A percentile compares a stretch with the other conserved stretches of the same genome.
Conservation (phyloP, 53 echinoderm and acorn worm genomes). For the Zoroaster sp. region DNA sequence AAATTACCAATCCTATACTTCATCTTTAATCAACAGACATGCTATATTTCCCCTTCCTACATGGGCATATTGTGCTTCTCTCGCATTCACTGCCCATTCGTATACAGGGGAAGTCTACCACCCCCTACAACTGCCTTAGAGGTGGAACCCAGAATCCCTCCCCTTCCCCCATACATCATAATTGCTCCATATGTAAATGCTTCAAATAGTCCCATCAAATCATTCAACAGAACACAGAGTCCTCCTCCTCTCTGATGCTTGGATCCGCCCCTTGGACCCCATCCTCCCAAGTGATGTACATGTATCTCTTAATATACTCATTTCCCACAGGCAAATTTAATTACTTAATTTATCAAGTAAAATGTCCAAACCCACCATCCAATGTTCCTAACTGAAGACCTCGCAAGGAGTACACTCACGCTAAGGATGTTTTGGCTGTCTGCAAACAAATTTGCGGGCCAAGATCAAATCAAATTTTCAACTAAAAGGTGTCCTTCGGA, state of each 20-base stretch:
- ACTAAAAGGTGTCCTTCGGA: constrained; percentile 50
- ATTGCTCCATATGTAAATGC: too few species aligned
- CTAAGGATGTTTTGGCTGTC: constrained; percentile 1
- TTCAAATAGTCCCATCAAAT: too few species aligned
- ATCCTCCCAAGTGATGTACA: not conserved
- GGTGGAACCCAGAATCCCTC: too few species aligned
- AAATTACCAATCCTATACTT: too few species aligned
- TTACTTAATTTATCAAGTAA: constrained; percentile 48
- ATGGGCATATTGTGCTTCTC: too few species aligned
- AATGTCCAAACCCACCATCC: constrained; percentile 29
- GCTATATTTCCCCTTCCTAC: too few species aligned
- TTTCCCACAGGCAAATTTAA: constrained; percentile 55
- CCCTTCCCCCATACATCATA: too few species aligned
- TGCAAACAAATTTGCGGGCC: constrained; percentile 43
- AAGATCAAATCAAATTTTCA: constrained; percentile 59
- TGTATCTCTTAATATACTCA: constrained; percentile 39
- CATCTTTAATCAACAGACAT: too few species aligned
- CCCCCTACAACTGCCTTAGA: too few species aligned
- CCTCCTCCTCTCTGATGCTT: not conserved
- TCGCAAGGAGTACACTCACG: not conserved
- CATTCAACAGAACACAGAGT: too few species aligned
- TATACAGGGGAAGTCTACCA: too few species aligned
- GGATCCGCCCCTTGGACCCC: not conserved
- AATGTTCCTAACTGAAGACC: not conserved
- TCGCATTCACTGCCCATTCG: too few species aligned